Percentiles rank a stretch among this genome's conserved stretches.
phyloP scores from a whole-genome alignment of 92 coral and sea anemone genomes.

The Virgularia gustaviana region DNA sequence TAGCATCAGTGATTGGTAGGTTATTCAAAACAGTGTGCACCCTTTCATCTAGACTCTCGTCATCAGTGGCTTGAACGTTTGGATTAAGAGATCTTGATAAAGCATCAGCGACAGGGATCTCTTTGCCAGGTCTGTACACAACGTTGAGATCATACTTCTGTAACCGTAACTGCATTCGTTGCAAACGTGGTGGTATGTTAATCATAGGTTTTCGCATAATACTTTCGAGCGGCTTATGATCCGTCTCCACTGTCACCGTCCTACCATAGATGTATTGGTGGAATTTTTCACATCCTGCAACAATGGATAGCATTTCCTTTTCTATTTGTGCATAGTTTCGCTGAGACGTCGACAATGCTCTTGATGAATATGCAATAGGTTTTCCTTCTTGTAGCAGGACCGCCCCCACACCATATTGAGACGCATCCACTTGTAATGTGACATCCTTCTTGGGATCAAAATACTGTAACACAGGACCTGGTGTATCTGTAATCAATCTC shows the following conservation, averaged over 20 bases:
- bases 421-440: not conserved
- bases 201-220: too few relatives aligned
- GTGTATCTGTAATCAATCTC: not conserved
- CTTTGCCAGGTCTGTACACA: not conserved
- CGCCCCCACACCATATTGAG: not conserved
- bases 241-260: too few relatives aligned
- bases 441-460: not conserved
- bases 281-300: not conserved
- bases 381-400: not conserved
- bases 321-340: not conserved
- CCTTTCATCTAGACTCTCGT: not conserved
- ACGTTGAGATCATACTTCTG: not conserved
- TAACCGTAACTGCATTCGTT: not conserved
- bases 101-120: conserved; percentile 6
- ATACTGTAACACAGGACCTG: not conserved
- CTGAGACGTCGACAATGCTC: not conserved
- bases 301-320: not conserved
- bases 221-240: too few relatives aligned
- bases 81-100: not conserved
- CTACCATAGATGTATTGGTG: not conserved
- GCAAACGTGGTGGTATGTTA: not conserved
- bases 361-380: not conserved
- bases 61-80: not conserved
- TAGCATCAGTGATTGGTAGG: not conserved
- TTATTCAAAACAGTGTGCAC: not conserved